Evolutionary conservation across 2,888 invertebrate species (phyloP), one percentile per base, ranked within the genome.

Genomic region (Drosophila helvetica): DNA sequence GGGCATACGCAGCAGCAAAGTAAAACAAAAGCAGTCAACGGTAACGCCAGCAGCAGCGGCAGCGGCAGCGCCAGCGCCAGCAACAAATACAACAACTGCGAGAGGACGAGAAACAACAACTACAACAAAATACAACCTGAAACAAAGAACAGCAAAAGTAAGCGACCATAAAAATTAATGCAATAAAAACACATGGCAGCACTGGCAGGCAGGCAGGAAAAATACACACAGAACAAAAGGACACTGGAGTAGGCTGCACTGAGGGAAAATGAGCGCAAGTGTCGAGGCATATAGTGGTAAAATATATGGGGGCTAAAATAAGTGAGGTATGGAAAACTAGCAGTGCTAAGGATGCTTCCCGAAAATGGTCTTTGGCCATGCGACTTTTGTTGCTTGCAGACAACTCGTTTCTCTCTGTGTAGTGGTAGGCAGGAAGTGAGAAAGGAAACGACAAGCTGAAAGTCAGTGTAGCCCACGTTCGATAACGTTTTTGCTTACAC

Each of bases 151-250:
- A 85, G 64, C 69, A 62, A 62, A 72, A 67, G 66, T 79, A 79
- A 77, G 69, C 68, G 74, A 79, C 79, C 85, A 86, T 83, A 83
- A 83, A 83, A 83, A 83, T 86, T 83, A 83, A 83, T 83, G 86
- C 83, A 86, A 86, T 86, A 83, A 83, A 83, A 83, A 81, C 83
- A 86, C 83, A 83, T 84, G 85, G 69, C 74, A 75, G 55, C 64
- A 71, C 56, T 65, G 76, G 60, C 76, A 75, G 63, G 72, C 51
- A 54, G 57, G 55, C 46, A 73, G 56, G 38, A 64, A 42, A 64
- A n/a, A 57, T 50, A 58, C 56, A 27, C 51, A 68, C 53, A 57
- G 57, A 71, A 64, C 54, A 64, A 63, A 71, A 47, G 48, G 47
- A 48, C 70, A 64, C 57, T 66, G 56, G 56, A 48, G n/a, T 17